A percentile compares a stretch with the other conserved stretches of the same genome.
phyloP scores from a whole-genome alignment of 2,888 invertebrate species.

The Cabera pusaria region DNA sequence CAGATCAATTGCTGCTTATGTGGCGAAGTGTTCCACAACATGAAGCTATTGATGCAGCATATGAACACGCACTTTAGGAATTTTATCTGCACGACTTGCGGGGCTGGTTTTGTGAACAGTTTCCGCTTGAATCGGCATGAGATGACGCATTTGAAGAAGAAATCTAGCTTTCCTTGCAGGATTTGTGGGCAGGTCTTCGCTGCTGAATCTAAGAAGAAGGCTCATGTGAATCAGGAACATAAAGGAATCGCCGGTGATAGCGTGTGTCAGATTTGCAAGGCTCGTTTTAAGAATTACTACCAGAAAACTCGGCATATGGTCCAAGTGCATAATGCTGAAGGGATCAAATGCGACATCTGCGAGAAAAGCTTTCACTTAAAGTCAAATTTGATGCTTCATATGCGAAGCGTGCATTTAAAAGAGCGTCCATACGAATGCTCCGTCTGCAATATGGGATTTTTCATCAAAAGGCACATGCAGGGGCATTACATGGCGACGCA shows the following conservation, averaged over 20 bases:
- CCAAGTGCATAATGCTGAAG: slow-evolving; percentile 68
- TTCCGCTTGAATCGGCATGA: slow-evolving; percentile 68
- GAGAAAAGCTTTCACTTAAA: slow-evolving; percentile 74
- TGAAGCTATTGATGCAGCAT: slow-evolving; percentile 73
- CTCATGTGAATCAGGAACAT: slow-evolving; percentile 69
- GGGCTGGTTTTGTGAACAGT: slow-evolving; percentile 69
- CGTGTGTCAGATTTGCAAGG: slow-evolving; percentile 73
- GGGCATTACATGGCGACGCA: slow-evolving; percentile 66
- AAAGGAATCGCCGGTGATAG: slow-evolving; percentile 73
- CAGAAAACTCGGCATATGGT: slow-evolving; percentile 75
- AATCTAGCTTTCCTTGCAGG: slow-evolving; percentile 62
- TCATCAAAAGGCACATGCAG: slow-evolving; percentile 53
- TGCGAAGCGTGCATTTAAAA: slow-evolving; percentile 69
- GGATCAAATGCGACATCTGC: slow-evolving; percentile 70
- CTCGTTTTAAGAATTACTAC: slow-evolving; percentile 73
- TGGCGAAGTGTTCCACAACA: slow-evolving; percentile 64
- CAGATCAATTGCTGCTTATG: slow-evolving; percentile 69
- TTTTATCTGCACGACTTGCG: slow-evolving; percentile 72
- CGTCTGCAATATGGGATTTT: slow-evolving; percentile 74
- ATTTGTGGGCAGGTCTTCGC: slow-evolving; percentile 67
- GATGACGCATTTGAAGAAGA: slow-evolving; percentile 68
- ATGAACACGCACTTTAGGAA: slow-evolving; percentile 75
- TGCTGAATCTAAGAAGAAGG: slow-evolving; percentile 68
- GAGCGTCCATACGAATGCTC: slow-evolving; percentile 72
- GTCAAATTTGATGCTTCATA: slow-evolving; percentile 65